These are phyloP conservation scores for Dryocosmus kuriphilus DNA, from an alignment of 2,888 invertebrate genomes.

Conservation along the genomic window DNA sequence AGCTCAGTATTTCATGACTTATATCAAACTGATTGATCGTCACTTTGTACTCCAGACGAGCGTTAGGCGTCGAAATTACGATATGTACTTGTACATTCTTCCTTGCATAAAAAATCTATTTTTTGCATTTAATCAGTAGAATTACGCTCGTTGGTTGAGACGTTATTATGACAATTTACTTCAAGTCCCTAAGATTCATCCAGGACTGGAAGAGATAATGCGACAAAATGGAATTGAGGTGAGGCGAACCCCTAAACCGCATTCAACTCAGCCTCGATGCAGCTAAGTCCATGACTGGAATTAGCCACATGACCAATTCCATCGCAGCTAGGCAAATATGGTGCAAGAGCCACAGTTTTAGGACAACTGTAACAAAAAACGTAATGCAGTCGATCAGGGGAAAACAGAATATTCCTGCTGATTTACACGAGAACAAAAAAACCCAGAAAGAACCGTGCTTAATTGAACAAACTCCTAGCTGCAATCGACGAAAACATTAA, in stretches of 20 bases:
- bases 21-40: conserved; percentile 52
- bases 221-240: conserved; percentile 63
- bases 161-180: conserved; percentile 64
- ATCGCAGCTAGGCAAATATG: conserved; percentile 31
- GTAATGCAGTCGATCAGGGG: neutral
- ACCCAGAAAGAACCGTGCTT: no score
- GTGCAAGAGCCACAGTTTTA: conserved; percentile 41
- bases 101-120: conserved; percentile 58
- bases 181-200: conserved; percentile 65
- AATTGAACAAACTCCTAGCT: neutral
- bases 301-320: conserved; percentile 46
- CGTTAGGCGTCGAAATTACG: conserved; percentile 59
- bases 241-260: conserved; percentile 63
- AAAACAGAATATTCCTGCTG: conserved; percentile 37
- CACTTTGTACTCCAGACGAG: conserved; percentile 55
- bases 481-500: neutral
- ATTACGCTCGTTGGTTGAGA: conserved; percentile 64
- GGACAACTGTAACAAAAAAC: neutral
- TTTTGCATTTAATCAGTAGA: conserved; percentile 59
- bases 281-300: conserved; percentile 46
- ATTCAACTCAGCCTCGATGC: conserved; percentile 59
- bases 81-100: conserved; percentile 53
- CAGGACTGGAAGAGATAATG: conserved; percentile 58
- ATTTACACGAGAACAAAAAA: conserved; percentile 22
- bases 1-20: conserved; percentile 59